Conservation (phyloP, 2,888 invertebrate genomes). For the Lasioglossum oenotherae region DNA sequence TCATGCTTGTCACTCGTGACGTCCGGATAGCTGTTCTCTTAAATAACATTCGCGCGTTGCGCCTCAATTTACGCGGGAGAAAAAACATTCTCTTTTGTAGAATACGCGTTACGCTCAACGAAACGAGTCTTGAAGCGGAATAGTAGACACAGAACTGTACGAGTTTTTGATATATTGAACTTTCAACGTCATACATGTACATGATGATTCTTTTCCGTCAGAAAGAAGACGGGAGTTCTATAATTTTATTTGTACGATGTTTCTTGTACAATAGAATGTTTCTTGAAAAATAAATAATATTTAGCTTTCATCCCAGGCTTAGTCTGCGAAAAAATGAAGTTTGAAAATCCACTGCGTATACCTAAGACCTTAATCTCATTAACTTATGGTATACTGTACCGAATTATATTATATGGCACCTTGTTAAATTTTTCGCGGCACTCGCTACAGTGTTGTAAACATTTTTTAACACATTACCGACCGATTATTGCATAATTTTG, state of each 20-base stretch:
- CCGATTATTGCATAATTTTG: too few relatives aligned
- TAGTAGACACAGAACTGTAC: not conserved
- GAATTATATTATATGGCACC: too few relatives aligned
- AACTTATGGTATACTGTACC: too few relatives aligned
- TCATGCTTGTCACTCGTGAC: slow-evolving; percentile 42
- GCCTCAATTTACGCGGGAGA: not conserved
- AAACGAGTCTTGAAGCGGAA: not conserved
- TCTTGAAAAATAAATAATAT: not conserved
- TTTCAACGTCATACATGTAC: not conserved
- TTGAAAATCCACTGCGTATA: too few relatives aligned
- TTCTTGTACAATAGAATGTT: not conserved
- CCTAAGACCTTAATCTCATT: too few relatives aligned
- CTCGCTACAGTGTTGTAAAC: too few relatives aligned
- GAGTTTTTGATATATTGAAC: not conserved
- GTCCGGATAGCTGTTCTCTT: slow-evolving; percentile 29
- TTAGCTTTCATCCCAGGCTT: too few relatives aligned
- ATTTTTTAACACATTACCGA: too few relatives aligned
- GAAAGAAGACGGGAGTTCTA: not conserved
- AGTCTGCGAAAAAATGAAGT: too few relatives aligned
- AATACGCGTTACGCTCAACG: not conserved
- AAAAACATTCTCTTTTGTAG: not conserved
- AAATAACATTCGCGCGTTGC: slow-evolving; percentile 36
- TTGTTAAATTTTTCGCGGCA: too few relatives aligned
- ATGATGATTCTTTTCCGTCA: not conserved
- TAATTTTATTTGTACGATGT: not conserved